Conservation (phyloP, 2,888 invertebrate species). For the Rhorus exstirpatorius region DNA sequence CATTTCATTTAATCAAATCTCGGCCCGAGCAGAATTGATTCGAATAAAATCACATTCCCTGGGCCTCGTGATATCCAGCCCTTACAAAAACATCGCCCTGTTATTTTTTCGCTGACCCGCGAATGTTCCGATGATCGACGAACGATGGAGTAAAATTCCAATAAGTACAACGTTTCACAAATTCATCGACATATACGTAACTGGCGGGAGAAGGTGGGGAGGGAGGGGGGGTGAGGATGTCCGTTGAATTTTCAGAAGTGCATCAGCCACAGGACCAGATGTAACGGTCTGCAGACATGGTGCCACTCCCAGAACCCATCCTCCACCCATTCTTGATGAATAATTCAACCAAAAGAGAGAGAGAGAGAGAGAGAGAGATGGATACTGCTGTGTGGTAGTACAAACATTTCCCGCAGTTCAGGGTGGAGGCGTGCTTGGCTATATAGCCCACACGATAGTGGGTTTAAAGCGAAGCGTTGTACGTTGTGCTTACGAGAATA, state of each 20-base stretch:
- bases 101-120: neutral
- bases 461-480: slow-evolving; percentile 25
- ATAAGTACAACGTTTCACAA: slow-evolving; percentile 45
- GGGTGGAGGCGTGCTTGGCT: slow-evolving; percentile 6
- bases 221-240: slow-evolving; percentile 18
- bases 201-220: neutral
- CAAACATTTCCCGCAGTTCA: slow-evolving; percentile 36
- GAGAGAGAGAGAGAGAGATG: neutral
- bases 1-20: neutral
- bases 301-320: slow-evolving; percentile 63
- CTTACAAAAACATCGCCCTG: neutral
- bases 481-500: slow-evolving; percentile 33
- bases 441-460: neutral
- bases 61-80: too few species aligned
- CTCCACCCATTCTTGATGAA: slow-evolving; percentile 67
- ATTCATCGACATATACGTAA: slow-evolving; percentile 57
- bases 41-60: neutral
- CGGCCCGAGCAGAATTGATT: neutral
- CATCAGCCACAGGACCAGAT: slow-evolving; percentile 52
- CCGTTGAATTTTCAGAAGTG: slow-evolving; percentile 54
- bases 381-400: slow-evolving; percentile 13
- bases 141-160: slow-evolving; percentile 52
- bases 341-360: slow-evolving; percentile 64
- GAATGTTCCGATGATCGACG: slow-evolving; percentile 28
- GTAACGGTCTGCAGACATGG: slow-evolving; percentile 57